Percentiles rank a stretch among this genome's conserved stretches.
Evolutionary conservation across 2,797 vertebrate species (phyloP).

Genomic region (Lacerta agilis): DNA sequence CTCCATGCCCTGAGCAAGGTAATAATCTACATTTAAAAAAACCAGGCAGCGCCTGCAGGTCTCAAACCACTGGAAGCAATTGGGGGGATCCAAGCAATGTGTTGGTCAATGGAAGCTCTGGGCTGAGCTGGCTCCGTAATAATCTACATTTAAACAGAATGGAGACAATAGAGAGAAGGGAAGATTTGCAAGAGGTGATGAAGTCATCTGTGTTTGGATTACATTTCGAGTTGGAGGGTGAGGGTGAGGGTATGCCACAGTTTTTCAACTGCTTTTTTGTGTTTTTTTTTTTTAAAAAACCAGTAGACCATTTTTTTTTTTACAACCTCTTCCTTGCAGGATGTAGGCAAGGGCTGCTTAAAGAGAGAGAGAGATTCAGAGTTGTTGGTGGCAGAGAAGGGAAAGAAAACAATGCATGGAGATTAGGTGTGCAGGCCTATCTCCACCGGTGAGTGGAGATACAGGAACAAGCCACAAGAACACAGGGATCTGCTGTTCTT

Average conservation of each 20-base stretch:
- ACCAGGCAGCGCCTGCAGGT: no score
- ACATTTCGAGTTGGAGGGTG: background rate
- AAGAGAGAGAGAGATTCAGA: background rate
- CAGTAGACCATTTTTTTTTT: background rate
- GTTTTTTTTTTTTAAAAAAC: background rate
- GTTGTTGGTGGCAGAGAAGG: background rate
- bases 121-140: no score
- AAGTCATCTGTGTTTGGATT: background rate
- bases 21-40: background rate
- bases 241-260: background rate
- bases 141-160: background rate
- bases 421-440: background rate
- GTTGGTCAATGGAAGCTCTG: no score
- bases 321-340: background rate
- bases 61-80: no score
- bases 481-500: background rate
- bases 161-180: background rate
- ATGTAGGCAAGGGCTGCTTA: background rate
- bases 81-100: no score
- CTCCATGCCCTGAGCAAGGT: background rate
- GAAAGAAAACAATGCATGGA: background rate
- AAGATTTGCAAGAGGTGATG: background rate
- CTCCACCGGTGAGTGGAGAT: background rate
- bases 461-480: background rate
- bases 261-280: background rate